A percentile compares a stretch with the other conserved stretches of the same genome.
Evolutionary conservation across 2,888 invertebrate genomes (phyloP).

Genomic region (Eupithecia centaureata): DNA sequence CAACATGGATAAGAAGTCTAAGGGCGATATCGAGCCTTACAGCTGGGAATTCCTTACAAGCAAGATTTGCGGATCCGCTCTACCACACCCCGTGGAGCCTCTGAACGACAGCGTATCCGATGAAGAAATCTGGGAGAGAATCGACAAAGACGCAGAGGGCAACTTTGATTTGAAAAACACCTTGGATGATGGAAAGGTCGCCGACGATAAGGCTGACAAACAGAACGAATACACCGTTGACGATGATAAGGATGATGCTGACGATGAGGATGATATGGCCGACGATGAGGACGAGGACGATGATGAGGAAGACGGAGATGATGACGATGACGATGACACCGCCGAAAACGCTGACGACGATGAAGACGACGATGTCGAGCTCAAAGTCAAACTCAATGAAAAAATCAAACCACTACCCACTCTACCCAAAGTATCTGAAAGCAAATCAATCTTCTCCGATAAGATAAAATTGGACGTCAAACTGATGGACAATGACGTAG

Average conservation of each 20-base stretch:
- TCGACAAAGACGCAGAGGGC: conserved; percentile 69
- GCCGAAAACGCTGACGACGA: conserved; percentile 52
- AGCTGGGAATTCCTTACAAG: conserved; percentile 80
- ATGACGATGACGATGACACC: conserved; percentile 44
- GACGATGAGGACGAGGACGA: conserved; percentile 61
- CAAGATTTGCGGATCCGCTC: conserved; percentile 69
- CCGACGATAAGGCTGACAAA: conserved; percentile 55
- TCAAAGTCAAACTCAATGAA: conserved; percentile 57
- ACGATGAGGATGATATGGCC: conserved; percentile 64
- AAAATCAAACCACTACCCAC: conserved; percentile 21
- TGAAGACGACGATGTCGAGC: conserved; percentile 68
- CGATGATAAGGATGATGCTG: conserved; percentile 58
- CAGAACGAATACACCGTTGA: conserved; percentile 52
- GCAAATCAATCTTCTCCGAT: conserved; percentile 34
- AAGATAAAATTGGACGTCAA: conserved; percentile 68
- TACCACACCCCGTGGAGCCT: conserved; percentile 67
- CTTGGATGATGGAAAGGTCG: conserved; percentile 71
- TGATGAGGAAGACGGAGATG: conserved; percentile 53
- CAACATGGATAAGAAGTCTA: conserved; percentile 68
- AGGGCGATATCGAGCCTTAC: conserved; percentile 67
- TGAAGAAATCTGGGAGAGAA: conserved; percentile 79
- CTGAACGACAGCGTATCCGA: conserved; percentile 65
- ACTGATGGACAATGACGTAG: conserved; percentile 65
- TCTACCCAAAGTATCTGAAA: conserved; percentile 1
- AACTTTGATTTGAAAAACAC: conserved; percentile 76